phyloP scores from a whole-genome alignment of 1,140 invertebrate species.

The Aphelenchoides besseyi region DNA sequence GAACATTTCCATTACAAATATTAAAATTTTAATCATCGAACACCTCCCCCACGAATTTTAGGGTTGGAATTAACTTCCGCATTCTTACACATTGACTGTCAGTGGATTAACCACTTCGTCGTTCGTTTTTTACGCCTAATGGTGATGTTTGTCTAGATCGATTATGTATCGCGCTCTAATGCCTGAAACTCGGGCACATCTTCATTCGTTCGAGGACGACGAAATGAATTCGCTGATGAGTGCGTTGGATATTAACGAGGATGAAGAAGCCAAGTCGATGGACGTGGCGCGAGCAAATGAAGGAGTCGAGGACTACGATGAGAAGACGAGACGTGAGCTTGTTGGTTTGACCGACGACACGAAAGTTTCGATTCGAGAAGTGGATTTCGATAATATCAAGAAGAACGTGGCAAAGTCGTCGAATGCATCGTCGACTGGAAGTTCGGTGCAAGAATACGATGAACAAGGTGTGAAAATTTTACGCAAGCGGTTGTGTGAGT shows the following conservation, averaged over 20 bases:
- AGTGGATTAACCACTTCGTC: background rate
- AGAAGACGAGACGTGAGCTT: background rate
- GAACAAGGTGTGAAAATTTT: background rate
- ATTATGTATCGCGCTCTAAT: background rate
- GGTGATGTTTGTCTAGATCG: background rate
- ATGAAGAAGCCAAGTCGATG: background rate
- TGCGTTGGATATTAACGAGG: too few species aligned
- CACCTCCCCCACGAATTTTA: background rate
- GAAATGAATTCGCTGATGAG: background rate
- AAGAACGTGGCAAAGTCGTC: too few species aligned
- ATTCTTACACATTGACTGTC: background rate
- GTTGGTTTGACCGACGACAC: background rate
- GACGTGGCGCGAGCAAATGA: too few species aligned
- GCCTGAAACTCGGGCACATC: background rate
- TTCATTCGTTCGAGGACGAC: background rate
- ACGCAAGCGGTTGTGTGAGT: background rate
- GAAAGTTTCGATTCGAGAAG: background rate
- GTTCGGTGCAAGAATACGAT: background rate
- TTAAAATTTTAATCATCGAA: background rate
- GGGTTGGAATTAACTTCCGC: background rate
- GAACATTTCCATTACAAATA: background rate
- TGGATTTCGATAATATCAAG: background rate
- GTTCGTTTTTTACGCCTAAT: background rate
- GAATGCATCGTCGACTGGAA: background rate
- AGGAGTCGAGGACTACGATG: background rate